phyloP scores from a whole-genome alignment of 2,888 invertebrate species.

The Phania funesta region DNA sequence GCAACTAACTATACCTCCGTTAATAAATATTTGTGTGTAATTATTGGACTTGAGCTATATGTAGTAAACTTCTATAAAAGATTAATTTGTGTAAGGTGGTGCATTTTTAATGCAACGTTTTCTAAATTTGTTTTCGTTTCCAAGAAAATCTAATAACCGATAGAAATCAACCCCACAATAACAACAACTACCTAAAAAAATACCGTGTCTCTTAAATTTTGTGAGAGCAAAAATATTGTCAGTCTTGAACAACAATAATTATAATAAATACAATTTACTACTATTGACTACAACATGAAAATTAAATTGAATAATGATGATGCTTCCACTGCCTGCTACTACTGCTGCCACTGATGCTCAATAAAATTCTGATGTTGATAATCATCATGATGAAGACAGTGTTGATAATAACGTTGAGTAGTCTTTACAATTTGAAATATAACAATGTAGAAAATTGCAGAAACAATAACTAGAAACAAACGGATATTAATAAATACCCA shows the following conservation, averaged over 20 bases:
- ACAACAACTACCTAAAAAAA: slow-evolving; percentile 31
- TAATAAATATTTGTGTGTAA: too few relatives aligned
- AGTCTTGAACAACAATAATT: not conserved
- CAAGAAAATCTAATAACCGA: not conserved
- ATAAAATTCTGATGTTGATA: slow-evolving; percentile 18
- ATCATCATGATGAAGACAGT: slow-evolving; percentile 9
- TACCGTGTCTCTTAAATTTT: slow-evolving; percentile 1
- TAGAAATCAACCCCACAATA: slow-evolving; percentile 1
- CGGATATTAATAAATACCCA: not conserved
- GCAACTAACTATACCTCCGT: too few relatives aligned
- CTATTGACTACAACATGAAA: slow-evolving; percentile 18
- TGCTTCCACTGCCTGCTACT: not conserved
- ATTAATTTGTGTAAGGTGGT: too few relatives aligned
- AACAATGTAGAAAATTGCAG: not conserved
- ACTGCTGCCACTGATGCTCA: not conserved
- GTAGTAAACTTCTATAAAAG: too few relatives aligned
- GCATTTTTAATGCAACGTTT: too few relatives aligned
- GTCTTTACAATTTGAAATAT: not conserved
- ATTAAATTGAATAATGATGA: not conserved
- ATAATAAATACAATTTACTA: slow-evolving; percentile 17
- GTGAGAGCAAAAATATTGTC: slow-evolving; percentile 50
- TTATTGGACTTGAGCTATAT: too few relatives aligned
- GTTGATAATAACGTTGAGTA: slow-evolving; percentile 14
- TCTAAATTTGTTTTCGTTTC: not conserved
- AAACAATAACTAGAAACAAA: not conserved